phyloP scores from a whole-genome alignment of 2,797 vertebrate species.

The Tangara arthus region DNA sequence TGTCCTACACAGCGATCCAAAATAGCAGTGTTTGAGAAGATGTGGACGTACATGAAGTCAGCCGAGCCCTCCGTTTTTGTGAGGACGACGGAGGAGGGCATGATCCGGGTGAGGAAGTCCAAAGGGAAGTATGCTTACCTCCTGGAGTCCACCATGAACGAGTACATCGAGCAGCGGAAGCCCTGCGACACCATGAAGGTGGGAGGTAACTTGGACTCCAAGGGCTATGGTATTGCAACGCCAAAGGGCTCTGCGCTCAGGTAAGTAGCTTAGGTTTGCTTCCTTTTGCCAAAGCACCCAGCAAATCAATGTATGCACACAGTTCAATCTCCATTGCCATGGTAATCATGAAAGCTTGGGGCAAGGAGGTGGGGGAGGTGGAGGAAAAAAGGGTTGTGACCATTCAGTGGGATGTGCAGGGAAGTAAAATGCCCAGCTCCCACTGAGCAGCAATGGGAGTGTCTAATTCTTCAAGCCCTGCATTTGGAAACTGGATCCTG shows the following conservation, averaged over 20 bases:
- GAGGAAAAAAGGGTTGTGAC: not conserved
- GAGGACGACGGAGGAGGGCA: slow-evolving; percentile 96
- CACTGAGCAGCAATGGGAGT: not conserved
- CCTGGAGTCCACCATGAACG: slow-evolving; percentile 98
- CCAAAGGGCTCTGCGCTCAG: slow-evolving; percentile 96
- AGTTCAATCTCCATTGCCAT: slow-evolving; percentile 56
- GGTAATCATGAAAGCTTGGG: slow-evolving; percentile 2
- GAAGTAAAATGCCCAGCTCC: not conserved
- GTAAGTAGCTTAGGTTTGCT: slow-evolving; percentile 80
- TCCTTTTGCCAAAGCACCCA: slow-evolving; percentile 24
- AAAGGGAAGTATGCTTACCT: slow-evolving; percentile 99
- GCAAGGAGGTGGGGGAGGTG: not conserved
- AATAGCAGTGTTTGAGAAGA: slow-evolving; percentile 99
- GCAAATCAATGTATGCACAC: slow-evolving; percentile 48
- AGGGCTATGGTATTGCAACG: slow-evolving; percentile 98
- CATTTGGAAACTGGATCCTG: slow-evolving; percentile 56
- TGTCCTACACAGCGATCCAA: slow-evolving; percentile 88
- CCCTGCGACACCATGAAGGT: slow-evolving; percentile 99
- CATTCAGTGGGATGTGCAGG: not conserved
- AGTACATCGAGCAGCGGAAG: slow-evolving; percentile 97
- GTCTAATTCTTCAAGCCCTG: slow-evolving; percentile 48
- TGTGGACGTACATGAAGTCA: slow-evolving; percentile 99
- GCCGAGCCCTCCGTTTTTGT: slow-evolving; percentile 98
- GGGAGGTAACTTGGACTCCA: slow-evolving; percentile 99
- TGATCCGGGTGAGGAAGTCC: slow-evolving; percentile 94